Base-by-base conservation (phyloP, 1,140 invertebrate genomes). In the Zaprionus africanus region DNA sequence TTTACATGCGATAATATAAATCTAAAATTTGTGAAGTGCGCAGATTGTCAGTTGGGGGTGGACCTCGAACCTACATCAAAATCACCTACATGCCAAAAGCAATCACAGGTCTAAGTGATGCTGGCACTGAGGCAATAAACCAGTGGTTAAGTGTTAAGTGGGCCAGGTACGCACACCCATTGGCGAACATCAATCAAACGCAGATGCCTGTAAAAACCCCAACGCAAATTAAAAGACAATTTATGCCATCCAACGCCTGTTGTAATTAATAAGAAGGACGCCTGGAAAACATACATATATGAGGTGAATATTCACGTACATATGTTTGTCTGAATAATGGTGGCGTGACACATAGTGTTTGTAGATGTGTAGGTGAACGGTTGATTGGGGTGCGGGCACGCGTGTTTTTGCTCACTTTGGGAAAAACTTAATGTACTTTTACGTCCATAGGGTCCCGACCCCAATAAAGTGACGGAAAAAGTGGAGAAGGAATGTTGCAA, bases 181-280 rank as follows among this genome's bases (percentile, higher is more conserved):
- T 22, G 36, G 15, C 7, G 11, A 17, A 79, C 71, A 80, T 80
- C 78, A 80, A 80, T 80, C 78, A 80, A 70, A 54, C 53, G 78
- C 78, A 80, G 78, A 49, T 19, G 51, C 53, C 26, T 38, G 62
- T 24, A 51, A 51, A 51, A 51, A 51, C 46, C 46, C 46, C 54
- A 51, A 49, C 63, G 53, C 61, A 81, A 81, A 77, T 81, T 81
- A 81, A 81, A 77, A 81, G 79, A 72, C 73, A 81, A 81, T 81
- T 81, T 81, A 46, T 46, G 41, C n/a, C 53, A 56, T 31, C 24
- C 26, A 51, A 24, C 41, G 7, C n/a, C 41, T 46, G 46, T 51
- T 51, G 46, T 51, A 51, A 51, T 51, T 51, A 24, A 22, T 51
- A 22, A 51, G 46, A 11, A 9, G 46, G 46, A 51, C 19, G 41